Base-by-base conservation (phyloP, 2,113 vertebrate species). In the Excalfactoria chinensis region DNA sequence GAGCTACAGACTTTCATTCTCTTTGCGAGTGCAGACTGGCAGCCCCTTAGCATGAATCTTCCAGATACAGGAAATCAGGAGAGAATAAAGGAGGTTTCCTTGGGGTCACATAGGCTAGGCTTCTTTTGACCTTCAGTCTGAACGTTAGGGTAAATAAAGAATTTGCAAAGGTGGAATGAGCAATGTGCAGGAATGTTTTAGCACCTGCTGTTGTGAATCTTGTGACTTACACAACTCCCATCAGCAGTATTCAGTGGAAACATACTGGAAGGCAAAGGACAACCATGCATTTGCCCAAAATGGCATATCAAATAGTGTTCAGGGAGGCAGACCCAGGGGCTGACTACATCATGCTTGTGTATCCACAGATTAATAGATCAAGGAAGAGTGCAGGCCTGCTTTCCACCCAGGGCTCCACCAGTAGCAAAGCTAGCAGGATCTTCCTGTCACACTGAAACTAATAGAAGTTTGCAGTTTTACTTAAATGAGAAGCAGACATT, bases 121-220 rank as follows among this genome's bases (percentile, higher is more conserved):
- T 78, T 17, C 49, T 64, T 83, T 66, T 32, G 22, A 35, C 56
- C 88, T 93, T 92, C 84, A 73, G 48, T n/a, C 62, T 76, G 74
- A 84, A 88, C n/a, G 28, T 43, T 91, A 28, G 51, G 19, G 34
- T 95, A 92, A 85, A 88, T 49, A 80, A 58, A 86, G 86, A 85
- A 95, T 85, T 70, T 90, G 49, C 86, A 92, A 69, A 49, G 48
- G 40, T 7, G 46, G 40, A 80, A 62, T 41, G 23, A 75, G 26
- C n/a, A 58, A 19, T 66, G 77, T 84, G 19, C 6, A 0, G 0
- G 56, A 68, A 0, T 0, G 62, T 66, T 80, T 90, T 83, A 62
- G 70, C 60, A 90, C 48, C 64, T 86, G 74, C 44, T 43, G 18
- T 14, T 83, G 62, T 67, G 34, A 40, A 37, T 35, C 20, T 0